phyloP scores from a whole-genome alignment of 2,797 vertebrate species.

The Esox lucius region DNA sequence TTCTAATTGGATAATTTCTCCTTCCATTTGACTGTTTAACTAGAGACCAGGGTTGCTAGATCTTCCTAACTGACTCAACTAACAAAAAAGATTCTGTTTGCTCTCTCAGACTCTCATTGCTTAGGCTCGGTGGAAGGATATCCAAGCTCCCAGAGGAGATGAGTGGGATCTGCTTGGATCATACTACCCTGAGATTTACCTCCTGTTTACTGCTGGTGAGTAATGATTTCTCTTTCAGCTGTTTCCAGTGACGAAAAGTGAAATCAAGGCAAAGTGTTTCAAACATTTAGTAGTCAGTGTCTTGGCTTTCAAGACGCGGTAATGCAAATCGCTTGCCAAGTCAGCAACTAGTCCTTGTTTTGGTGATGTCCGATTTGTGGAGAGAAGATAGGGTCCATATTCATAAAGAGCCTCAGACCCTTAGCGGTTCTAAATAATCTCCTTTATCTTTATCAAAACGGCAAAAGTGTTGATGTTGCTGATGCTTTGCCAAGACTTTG shows the following conservation, averaged over 20 bases:
- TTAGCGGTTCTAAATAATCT: neutral
- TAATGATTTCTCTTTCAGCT: neutral
- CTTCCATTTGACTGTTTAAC: neutral
- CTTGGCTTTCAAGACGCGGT: neutral
- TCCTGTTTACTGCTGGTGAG: neutral
- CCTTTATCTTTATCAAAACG: neutral
- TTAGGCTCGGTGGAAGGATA: neutral
- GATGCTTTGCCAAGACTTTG: neutral
- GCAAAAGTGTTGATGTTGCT: neutral
- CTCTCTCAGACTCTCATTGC: neutral
- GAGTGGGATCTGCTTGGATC: neutral
- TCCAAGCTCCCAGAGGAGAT: conserved; percentile 1
- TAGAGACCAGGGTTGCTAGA: neutral
- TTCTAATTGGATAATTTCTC: neutral
- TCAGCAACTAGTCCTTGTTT: neutral
- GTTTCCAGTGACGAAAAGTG: neutral
- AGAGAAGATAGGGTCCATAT: neutral
- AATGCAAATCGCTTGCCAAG: neutral
- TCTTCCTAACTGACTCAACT: neutral
- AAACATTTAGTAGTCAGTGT: neutral
- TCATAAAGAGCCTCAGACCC: neutral
- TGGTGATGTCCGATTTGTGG: neutral
- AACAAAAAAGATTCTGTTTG: neutral
- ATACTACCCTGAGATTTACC: neutral
- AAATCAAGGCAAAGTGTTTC: neutral